Base-by-base conservation (phyloP, 2,113 vertebrate genomes). In the Chaetodon auriga region DNA sequence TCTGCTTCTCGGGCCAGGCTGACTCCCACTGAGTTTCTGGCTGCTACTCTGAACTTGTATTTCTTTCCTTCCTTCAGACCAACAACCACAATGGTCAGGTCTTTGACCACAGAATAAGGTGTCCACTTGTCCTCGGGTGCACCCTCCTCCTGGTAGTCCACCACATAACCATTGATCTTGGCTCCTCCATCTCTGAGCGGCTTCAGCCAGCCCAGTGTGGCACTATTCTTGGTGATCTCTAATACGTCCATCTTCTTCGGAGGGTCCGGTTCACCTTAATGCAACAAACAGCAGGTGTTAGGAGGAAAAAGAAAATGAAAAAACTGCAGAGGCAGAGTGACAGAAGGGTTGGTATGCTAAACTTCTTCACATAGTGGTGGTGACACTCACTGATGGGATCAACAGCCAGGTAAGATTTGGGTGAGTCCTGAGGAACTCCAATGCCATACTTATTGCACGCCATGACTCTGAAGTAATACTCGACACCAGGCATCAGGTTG, bases 401-500 rank as follows among this genome's bases (percentile, higher is more conserved):
- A 63, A 97, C 93, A 66, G 98, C 97, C 85, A 97, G 91, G 85
- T 98, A 95, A 81, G 97, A 96, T 89, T 96, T 99, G 19, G 97
- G 96, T 38, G 96, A 95, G 58, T 99, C 98, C 87, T 94, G 95
- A 81, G 98, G 97, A 88, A 99, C 96, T 6, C 98, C 98, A 7
- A 96, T 94, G 45, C 98, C 98, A 35, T 99, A 99, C 87, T 99
- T 98, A 87, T 99, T 99, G 82, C 97, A 97, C 82, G 98, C 98
- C 73, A 95, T 97, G 68, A 99, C 97, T 92, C 98, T 96, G 93
- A 99, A 99, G 94, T 95, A 99, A 91, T 99, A 99, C 57, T 99
- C 98, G 25, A 93, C 96, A 66, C 97, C 97, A 81, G 97, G 96
- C 18, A 97, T 91, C 90, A 99, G 95, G 78, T 95, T 99, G 41